Evolutionary conservation across 2,113 vertebrate species (phyloP), one percentile per base, ranked within the genome.

Genomic region (Upupa epops): DNA sequence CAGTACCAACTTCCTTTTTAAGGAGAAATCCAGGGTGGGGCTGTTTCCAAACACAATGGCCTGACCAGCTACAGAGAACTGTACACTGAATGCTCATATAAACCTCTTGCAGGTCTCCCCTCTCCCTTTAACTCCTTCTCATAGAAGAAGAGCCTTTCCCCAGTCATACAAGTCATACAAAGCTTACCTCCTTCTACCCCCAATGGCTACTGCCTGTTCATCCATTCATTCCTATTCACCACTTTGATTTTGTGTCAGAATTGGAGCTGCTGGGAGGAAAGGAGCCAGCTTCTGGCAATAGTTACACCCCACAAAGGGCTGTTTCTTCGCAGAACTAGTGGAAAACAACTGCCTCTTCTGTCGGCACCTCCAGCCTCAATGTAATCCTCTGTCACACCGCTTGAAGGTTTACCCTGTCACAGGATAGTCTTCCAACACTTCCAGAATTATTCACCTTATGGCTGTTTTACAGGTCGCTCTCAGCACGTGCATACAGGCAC

Each of bases 201-300:
- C 91, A 73, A 3, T 5, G 87, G 55, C 78, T 45, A 81, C 91
- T 22, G 60, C 72, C 2, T 1, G 54, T 22, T 77, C 96, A 59
- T 17, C 29, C 88, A 63, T 8, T 80, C 93, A 49, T 81, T 84
- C 18, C 88, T 52, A 48, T 69, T 88, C 88, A 65, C 40, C 55
- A 2, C n/a, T 52, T 58, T 69, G 83, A 4, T 24, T 79, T n/a
- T 0, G 29, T 92, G 88, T 83, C 80, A 51, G 88, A 21, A 4
- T 59, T 52, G 92, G 86, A 94, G 93, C 94, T 90, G 93, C 69
- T 3, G 65, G 28, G 55, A 61, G 90, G 76, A 71, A 19, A 40
- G 76, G 37, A 93, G 90, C 79, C 94, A 88, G 90, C 90, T 84
- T 76, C 93, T 66, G 86, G 90, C 95, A 86, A 46, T 1, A 11